Evolutionary conservation across 2,797 vertebrate genomes (phyloP), one percentile per base, ranked within the genome.

Genomic region (Enteromius viviparus): DNA sequence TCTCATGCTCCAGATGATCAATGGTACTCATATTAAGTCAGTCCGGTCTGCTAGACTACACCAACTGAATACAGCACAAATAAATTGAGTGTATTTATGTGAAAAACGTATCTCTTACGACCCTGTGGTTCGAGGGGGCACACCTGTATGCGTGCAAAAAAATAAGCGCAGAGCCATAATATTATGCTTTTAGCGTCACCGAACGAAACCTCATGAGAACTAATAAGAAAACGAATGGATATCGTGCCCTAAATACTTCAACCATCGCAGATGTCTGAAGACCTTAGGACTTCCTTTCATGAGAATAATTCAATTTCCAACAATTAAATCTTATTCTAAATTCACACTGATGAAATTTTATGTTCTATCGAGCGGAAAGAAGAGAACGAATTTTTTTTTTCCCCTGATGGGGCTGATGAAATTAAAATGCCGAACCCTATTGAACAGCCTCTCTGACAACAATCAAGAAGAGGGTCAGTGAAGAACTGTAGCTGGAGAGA

Each of bases 391-490:
- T 53, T 51, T 77, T 70, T 81, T 51, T 64, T 68, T 70, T 4
- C 3, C n/a, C 53, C 58, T 78, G 26, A 58, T 26, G n/a, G 8
- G 51, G 85, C 85, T 90, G 91, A 92, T 92, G 86, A 91, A 92
- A 93, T 93, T 90, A 88, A 92, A 93, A 91, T 87, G 80, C 84
- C 76, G 34, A 82, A 85, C 85, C 85, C 85, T 86, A 87, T 90
- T 93, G 74, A 88, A 89, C 88, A 84, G 88, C 83, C 84, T 78
- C 85, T 87, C 89, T 89, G 88, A 91, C 90, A 92, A 94, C 90
- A 92, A 93, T 92, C 87, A 90, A 83, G 87, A 89, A 81, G 85
- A 89, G 90, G 92, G 93, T 94, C 91, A 91, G 89, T 74, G 76
- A 84, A 90, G 75, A 83, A 69, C 4, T 64, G 80, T 66, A 78